Percentiles rank a stretch among this genome's conserved stretches.
phyloP scores from a whole-genome alignment of 2,888 invertebrate species.

The Epinotia demarniana region DNA sequence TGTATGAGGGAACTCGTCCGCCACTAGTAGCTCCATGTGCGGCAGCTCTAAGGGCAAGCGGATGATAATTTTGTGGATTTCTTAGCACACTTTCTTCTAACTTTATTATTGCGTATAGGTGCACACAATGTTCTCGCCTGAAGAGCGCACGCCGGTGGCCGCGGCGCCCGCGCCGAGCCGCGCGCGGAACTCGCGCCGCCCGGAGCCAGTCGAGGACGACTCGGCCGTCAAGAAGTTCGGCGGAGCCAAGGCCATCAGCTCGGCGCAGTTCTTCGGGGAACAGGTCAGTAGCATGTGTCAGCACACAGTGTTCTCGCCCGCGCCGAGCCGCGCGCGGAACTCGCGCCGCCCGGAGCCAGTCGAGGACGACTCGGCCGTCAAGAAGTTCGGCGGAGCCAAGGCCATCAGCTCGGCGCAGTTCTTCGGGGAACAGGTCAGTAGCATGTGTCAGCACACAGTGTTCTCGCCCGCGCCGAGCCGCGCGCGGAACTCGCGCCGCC shows the following conservation, averaged over 20 bases:
- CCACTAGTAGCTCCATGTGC: too few relatives aligned
- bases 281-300: constrained; percentile 61
- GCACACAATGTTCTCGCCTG: constrained; percentile 68
- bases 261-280: constrained; percentile 97
- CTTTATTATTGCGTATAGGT: constrained; percentile 48
- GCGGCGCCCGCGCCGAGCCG: constrained; percentile 41
- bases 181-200: constrained; percentile 37
- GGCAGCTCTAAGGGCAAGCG: too few relatives aligned
- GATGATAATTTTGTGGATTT: too few relatives aligned
- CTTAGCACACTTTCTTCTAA: too few relatives aligned
- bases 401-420: constrained; percentile 97
- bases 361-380: constrained; percentile 91
- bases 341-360: constrained; percentile 49
- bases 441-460: constrained; percentile 61
- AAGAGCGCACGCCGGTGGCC: constrained; percentile 36
- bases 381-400: constrained; percentile 98
- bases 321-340: constrained; percentile 34
- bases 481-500: constrained; percentile 36
- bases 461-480: constrained; percentile 53
- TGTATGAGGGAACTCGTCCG: too few relatives aligned
- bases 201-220: constrained; percentile 80
- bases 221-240: constrained; percentile 98
- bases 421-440: constrained; percentile 77
- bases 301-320: constrained; percentile 67
- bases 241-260: constrained; percentile 98